These are phyloP conservation scores for Lethrus apterus DNA, from an alignment of 1,140 invertebrate genomes.

Conservation along the genomic window DNA sequence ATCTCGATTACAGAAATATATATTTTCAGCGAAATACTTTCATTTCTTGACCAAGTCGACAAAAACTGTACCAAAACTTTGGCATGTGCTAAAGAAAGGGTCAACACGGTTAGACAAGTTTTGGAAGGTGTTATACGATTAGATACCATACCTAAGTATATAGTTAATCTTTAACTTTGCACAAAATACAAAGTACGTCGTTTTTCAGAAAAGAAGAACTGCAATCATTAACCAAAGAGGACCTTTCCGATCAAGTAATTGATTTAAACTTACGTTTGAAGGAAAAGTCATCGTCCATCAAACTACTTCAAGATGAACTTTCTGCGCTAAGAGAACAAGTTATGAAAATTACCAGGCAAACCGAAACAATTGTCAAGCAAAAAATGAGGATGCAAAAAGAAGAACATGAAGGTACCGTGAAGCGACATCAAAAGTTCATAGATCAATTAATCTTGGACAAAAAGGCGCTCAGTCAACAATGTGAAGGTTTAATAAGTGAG, in stretches of 20 bases:
- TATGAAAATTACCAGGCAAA: conserved; percentile 28
- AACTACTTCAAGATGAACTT: conserved; percentile 34
- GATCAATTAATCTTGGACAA: conserved; percentile 63
- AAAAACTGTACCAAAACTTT: conserved; percentile 31
- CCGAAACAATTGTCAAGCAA: conserved; percentile 30
- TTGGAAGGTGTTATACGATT: conserved; percentile 25
- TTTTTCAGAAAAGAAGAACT: conserved; percentile 32
- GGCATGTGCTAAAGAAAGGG: conserved; percentile 26
- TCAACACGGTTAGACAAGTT: conserved; percentile 21
- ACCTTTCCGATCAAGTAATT: conserved; percentile 32
- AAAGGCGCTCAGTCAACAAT: conserved; percentile 56
- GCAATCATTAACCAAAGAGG: conserved; percentile 20
- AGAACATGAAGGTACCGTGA: conserved; percentile 55
- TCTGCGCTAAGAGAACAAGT: conserved; percentile 28
- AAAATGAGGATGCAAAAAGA: conserved; percentile 53
- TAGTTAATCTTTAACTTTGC: not conserved
- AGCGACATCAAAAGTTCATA: conserved; percentile 62
- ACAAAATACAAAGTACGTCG: not conserved
- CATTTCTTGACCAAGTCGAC: conserved; percentile 37
- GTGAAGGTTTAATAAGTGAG: conserved; percentile 52
- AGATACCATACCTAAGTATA: conserved; percentile 33
- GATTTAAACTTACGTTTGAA: conserved; percentile 31
- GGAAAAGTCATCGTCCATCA: conserved; percentile 36
- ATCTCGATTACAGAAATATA: too few relatives aligned
- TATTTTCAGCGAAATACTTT: conserved; percentile 32